These are phyloP conservation scores for Patella pellucida DNA, from an alignment of 2,888 invertebrate species.

Conservation along the genomic window DNA sequence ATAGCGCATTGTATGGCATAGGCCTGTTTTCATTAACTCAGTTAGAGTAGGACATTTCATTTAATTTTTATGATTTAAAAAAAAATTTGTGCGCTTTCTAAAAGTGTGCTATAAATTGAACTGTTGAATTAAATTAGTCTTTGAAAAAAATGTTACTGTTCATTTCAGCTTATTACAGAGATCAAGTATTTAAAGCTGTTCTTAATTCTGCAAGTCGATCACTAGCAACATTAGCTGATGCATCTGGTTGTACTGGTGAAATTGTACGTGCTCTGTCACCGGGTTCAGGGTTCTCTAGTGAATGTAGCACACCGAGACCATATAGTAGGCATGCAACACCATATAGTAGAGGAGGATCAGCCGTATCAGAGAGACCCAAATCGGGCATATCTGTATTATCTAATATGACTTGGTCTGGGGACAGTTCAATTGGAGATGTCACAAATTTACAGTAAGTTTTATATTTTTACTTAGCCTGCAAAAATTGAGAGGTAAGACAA, in stretches of 20 bases:
- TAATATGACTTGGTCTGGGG: slow-evolving; percentile 64
- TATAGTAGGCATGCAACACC: slow-evolving; percentile 37
- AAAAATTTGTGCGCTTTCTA: too few relatives aligned
- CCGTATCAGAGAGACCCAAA: slow-evolving; percentile 48
- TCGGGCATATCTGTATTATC: slow-evolving; percentile 64
- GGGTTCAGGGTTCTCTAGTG: slow-evolving; percentile 46
- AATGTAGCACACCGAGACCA: slow-evolving; percentile 44
- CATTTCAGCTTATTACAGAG: slow-evolving; percentile 60
- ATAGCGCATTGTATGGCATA: too few relatives aligned
- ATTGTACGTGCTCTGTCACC: slow-evolving; percentile 56
- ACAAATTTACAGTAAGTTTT: slow-evolving; percentile 63
- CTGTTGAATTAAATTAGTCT: background rate
- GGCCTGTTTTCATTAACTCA: too few relatives aligned
- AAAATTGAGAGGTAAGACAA: too few relatives aligned
- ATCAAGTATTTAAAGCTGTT: slow-evolving; percentile 64
- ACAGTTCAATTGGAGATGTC: slow-evolving; percentile 45
- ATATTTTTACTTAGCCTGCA: too few relatives aligned
- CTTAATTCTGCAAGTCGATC: slow-evolving; percentile 60
- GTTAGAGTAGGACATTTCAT: too few relatives aligned
- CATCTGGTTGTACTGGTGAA: slow-evolving; percentile 66
- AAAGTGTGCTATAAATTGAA: background rate
- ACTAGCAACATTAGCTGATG: slow-evolving; percentile 65
- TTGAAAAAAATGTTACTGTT: background rate
- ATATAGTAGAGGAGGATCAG: slow-evolving; percentile 36
- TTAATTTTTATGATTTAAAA: background rate